phyloP scores from a whole-genome alignment of 2,113 vertebrate genomes.

The Chauna torquata region DNA sequence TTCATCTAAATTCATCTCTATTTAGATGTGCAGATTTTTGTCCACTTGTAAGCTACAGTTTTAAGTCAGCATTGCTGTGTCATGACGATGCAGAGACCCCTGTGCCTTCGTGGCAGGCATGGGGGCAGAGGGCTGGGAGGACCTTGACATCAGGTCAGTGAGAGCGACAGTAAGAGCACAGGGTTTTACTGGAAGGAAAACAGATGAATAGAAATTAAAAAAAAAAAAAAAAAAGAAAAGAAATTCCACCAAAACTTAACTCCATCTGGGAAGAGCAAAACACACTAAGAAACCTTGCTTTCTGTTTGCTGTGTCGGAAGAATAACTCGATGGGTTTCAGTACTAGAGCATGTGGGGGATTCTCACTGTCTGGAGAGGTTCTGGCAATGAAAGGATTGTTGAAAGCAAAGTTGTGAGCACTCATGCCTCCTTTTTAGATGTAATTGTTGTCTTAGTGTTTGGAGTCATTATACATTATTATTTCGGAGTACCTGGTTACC shows the following conservation, averaged over 20 bases:
- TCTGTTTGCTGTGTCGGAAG: neutral
- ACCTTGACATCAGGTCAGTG: fast-evolving
- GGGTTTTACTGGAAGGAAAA: neutral
- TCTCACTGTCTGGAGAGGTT: neutral
- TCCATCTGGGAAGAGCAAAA: neutral
- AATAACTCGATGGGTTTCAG: neutral
- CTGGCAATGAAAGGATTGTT: neutral
- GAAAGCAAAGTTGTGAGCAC: neutral
- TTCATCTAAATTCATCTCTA: too few relatives aligned
- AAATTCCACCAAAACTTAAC: neutral
- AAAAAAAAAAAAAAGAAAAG: neutral
- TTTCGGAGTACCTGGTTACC: neutral
- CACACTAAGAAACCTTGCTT: neutral
- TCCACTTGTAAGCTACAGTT: fast-evolving
- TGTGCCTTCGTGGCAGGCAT: fast-evolving
- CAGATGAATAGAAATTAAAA: neutral
- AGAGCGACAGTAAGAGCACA: neutral
- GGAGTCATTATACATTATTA: fast-evolving
- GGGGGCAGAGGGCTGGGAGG: neutral
- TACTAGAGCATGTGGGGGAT: fast-evolving
- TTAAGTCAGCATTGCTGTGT: fast-evolving
- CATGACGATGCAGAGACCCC: neutral
- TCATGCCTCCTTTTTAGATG: neutral
- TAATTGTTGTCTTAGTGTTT: neutral
- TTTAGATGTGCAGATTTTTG: fast-evolving